Base-by-base conservation (phyloP, 2,888 invertebrate species). In the Chymomyza caudatula region DNA sequence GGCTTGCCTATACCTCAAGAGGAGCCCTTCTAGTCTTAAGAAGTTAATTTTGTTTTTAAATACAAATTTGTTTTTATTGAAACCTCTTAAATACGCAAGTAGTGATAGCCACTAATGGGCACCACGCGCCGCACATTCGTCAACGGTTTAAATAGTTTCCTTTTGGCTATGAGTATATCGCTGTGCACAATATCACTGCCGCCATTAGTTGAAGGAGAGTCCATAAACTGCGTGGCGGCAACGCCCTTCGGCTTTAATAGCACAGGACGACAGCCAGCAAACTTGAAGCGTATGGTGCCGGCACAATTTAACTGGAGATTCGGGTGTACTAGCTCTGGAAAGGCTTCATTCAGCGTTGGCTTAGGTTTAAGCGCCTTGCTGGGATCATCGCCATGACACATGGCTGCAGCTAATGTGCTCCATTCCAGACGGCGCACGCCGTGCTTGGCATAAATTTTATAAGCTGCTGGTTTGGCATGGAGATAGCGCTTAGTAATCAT, bases 211-310 rank as follows among this genome's bases (percentile, higher is more conserved):
- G 81, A 58, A 0, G 77, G 81, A 3, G 78, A 77, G 15, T 74
- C 71, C 62, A 67, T 51, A 2, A 69, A 54, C 0, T 70, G 64
- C 1, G 64, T 19, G 0, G 67, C 53, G 0, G 61, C 59, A 5
- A 67, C 57, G 54, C 65, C 65, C 58, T 85, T 90, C 1, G 82
- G 73, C 73, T 90, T 90, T 2, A 84, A 65, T 63, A 87, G 76
- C 5, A 89, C 79, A 0, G 90, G 90, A 1, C 89, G 83, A 52
- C 89, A 88, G 15, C 90, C 89, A 3, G 89, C 82, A 58, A 88
- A 90, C 69, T 89, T 90, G 42, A 90, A 90, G n/a, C 89, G 87
- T 66, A 90, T 89, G 44, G 71, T 85, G 20, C 89, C 88, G 0
- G 83, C 72, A 58, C 88, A 87, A 64, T 88, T 88, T 2, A 83